Evolutionary conservation across 2,888 invertebrate genomes (phyloP).

Genomic region (Himalopsyche kuldschensis): DNA sequence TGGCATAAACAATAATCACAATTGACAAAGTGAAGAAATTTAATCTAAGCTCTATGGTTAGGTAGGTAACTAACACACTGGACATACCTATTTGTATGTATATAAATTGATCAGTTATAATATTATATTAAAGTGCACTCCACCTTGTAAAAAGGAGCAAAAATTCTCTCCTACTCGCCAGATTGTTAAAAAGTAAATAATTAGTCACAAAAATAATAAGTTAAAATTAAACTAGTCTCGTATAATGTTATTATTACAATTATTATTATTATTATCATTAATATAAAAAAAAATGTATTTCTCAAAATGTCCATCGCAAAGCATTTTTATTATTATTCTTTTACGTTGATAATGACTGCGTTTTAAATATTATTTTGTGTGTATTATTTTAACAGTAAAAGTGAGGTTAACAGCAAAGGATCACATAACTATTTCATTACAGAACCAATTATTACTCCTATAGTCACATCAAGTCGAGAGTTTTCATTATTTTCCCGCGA

Average conservation of each 20-base stretch:
- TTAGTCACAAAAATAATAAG: constrained; percentile 25
- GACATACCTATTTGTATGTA: too few relatives aligned
- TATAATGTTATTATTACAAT: constrained; percentile 10
- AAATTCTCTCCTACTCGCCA: constrained; percentile 12
- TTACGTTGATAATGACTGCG: not conserved
- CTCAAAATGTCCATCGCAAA: not conserved
- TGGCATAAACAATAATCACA: too few relatives aligned
- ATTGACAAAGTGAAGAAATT: too few relatives aligned
- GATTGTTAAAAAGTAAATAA: constrained; percentile 5
- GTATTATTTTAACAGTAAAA: not conserved
- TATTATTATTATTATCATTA: constrained; percentile 13
- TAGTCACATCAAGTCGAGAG: too few relatives aligned
- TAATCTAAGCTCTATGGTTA: too few relatives aligned
- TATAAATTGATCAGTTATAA: not conserved
- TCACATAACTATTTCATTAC: not conserved
- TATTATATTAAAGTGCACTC: not conserved
- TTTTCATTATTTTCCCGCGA: too few relatives aligned
- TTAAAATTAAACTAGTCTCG: constrained; percentile 30
- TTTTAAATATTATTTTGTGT: not conserved
- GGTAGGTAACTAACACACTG: not conserved
- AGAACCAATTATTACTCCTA: too few relatives aligned
- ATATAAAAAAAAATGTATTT: constrained; percentile 4
- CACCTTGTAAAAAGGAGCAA: not conserved
- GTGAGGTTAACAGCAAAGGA: not conserved
- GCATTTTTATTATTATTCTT: not conserved